Conservation (phyloP, 2,113 vertebrate species). For the Malurus cyaneus region DNA sequence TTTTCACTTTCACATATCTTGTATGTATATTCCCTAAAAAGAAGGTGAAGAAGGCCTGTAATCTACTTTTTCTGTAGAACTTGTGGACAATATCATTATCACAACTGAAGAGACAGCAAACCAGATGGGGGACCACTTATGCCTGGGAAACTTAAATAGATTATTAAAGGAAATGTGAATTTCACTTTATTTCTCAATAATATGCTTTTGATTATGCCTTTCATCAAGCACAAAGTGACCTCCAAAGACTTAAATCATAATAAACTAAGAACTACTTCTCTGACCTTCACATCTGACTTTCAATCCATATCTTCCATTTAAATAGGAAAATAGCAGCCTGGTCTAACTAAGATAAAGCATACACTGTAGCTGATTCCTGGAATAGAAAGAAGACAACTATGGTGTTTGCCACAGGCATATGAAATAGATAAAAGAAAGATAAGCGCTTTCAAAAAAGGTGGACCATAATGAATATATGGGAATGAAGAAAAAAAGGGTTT, state of each 20-base stretch:
- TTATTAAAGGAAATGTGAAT: background rate
- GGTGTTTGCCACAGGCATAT: slow-evolving; percentile 68
- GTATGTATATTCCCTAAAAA: background rate
- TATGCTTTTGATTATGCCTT: background rate
- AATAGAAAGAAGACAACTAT: slow-evolving; percentile 46
- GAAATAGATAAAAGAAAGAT: slow-evolving; percentile 76
- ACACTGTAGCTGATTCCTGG: slow-evolving; percentile 27
- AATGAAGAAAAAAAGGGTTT: background rate
- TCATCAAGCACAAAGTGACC: background rate
- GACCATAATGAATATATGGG: slow-evolving; percentile 63
- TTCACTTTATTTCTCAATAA: background rate
- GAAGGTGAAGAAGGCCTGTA: background rate
- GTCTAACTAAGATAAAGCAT: slow-evolving; percentile 63
- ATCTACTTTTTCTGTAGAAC: background rate
- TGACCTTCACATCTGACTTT: slow-evolving; percentile 75
- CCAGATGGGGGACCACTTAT: background rate
- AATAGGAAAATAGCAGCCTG: slow-evolving; percentile 63
- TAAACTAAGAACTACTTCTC: slow-evolving; percentile 15
- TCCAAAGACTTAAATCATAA: background rate
- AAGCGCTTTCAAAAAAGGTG: slow-evolving; percentile 50
- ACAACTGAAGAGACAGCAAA: background rate
- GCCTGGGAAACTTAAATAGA: background rate
- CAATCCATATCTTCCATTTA: slow-evolving; percentile 70
- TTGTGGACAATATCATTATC: background rate
- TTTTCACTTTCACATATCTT: background rate